Conservation (phyloP, 1,140 invertebrate genomes). For the Bombus pyrosoma region DNA sequence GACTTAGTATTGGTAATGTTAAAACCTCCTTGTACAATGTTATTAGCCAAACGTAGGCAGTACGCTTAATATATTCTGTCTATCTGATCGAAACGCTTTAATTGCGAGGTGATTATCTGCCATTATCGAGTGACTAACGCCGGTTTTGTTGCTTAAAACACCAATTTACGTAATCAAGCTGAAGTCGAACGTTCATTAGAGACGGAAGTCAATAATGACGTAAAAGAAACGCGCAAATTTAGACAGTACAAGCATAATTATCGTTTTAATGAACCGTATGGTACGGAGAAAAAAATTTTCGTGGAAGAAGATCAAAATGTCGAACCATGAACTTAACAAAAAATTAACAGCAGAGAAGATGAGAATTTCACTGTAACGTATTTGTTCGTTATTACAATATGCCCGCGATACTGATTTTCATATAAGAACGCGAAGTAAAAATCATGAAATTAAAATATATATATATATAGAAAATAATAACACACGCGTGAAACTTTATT, state of each 20-base stretch:
- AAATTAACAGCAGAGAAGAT: neutral
- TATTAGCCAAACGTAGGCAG: neutral
- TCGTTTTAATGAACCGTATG: neutral
- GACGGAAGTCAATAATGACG: constrained; percentile 23
- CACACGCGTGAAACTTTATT: no score
- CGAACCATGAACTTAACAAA: neutral
- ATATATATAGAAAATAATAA: neutral
- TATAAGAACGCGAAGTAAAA: neutral
- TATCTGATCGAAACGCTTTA: constrained; percentile 41
- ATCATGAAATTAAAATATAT: neutral
- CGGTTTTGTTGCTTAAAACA: constrained; percentile 40
- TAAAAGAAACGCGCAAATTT: constrained; percentile 29
- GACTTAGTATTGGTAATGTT: neutral
- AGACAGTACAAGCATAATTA: constrained; percentile 13
- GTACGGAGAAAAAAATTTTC: neutral
- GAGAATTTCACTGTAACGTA: neutral
- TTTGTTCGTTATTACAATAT: neutral
- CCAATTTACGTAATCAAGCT: constrained; percentile 29
- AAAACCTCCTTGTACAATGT: neutral
- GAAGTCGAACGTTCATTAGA: constrained; percentile 20
- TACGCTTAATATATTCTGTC: constrained; percentile 22
- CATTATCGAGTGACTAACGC: constrained; percentile 41
- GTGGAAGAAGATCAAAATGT: neutral
- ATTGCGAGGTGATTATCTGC: constrained; percentile 28
- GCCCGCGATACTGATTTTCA: neutral